These are phyloP conservation scores for Threskiornis aethiopicus DNA, from an alignment of 2,797 vertebrate genomes.

Conservation along the genomic window DNA sequence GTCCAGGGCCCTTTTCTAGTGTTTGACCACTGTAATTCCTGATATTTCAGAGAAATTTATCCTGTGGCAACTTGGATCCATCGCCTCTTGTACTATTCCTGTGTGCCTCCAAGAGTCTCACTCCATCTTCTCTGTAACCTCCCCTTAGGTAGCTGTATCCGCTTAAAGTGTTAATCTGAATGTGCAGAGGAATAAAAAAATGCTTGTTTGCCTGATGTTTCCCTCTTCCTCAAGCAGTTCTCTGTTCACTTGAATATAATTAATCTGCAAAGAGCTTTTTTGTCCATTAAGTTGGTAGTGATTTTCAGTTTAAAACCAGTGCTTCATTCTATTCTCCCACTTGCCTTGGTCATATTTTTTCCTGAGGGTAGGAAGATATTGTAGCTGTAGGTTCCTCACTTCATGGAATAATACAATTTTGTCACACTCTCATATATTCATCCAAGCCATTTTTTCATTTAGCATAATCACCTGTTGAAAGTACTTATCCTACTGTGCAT, in stretches of 20 bases:
- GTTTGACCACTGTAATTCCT: background rate
- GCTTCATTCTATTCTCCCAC: rapidly evolving
- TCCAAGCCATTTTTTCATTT: background rate
- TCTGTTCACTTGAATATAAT: background rate
- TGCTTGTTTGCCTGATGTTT: background rate
- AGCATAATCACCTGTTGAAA: background rate
- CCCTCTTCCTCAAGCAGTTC: background rate
- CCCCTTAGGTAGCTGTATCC: background rate
- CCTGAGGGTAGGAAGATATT: background rate
- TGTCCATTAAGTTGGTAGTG: background rate
- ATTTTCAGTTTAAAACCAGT: background rate
- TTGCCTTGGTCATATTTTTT: background rate
- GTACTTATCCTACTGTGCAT: background rate
- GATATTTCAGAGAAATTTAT: background rate
- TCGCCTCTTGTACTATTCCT: background rate
- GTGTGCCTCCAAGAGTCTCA: background rate
- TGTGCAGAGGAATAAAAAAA: background rate
- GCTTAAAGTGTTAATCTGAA: background rate
- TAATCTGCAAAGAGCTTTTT: background rate
- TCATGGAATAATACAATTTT: background rate
- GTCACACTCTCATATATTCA: background rate
- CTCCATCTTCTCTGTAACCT: background rate
- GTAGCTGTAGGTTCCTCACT: background rate
- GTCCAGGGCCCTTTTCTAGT: background rate
- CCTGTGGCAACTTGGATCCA: rapidly evolving